These are phyloP conservation scores for Polyodon spathula DNA, from an alignment of 2,113 vertebrate species.

Conservation along the genomic window DNA sequence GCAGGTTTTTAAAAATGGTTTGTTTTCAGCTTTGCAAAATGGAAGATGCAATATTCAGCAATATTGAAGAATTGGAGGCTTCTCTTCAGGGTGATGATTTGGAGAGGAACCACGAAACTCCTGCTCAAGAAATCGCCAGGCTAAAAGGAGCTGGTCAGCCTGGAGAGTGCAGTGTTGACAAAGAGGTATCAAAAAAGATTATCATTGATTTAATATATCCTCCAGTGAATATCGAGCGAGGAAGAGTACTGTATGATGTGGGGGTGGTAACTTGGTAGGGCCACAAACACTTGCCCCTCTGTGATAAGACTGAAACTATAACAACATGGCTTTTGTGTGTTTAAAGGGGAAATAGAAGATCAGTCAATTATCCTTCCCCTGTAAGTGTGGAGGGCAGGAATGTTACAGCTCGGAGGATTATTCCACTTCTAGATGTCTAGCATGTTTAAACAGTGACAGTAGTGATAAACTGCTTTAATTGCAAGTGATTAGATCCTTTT, in stretches of 20 bases:
- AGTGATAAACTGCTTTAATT: neutral
- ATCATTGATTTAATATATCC: too few species aligned
- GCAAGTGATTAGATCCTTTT: neutral
- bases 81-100: slow-evolving; percentile 45
- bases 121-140: slow-evolving; percentile 50
- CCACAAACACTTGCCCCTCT: too few species aligned
- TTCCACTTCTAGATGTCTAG: too few species aligned
- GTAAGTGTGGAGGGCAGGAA: too few species aligned
- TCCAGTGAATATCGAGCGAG: too few species aligned
- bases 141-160: slow-evolving; percentile 50
- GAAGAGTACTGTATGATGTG: too few species aligned
- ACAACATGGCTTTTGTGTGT: neutral
- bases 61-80: slow-evolving; percentile 54
- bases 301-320: too few species aligned
- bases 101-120: slow-evolving; percentile 49
- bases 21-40: slow-evolving; percentile 55
- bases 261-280: too few species aligned
- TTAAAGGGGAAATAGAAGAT: too few species aligned
- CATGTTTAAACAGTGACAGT: too few species aligned
- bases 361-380: too few species aligned
- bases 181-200: slow-evolving; percentile 32
- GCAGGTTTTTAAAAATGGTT: neutral
- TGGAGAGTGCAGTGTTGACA: slow-evolving; percentile 43
- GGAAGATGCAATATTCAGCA: slow-evolving; percentile 48
- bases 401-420: too few species aligned